Evolutionary conservation across 2,888 invertebrate species (phyloP), one percentile per base, ranked within the genome.

Genomic region (Sphinx pinastri): DNA sequence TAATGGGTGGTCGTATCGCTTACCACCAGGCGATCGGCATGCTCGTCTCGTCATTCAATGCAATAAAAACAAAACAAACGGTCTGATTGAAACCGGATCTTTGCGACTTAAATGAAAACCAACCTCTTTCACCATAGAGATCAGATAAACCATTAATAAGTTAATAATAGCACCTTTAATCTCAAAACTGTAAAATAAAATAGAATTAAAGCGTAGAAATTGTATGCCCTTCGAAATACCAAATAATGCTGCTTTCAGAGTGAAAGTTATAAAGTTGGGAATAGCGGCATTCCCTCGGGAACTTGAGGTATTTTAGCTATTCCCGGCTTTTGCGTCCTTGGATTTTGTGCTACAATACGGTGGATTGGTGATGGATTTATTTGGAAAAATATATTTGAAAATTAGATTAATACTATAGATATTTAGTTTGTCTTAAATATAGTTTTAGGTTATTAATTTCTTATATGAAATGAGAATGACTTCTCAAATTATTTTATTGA

Each of bases 261-360:
- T 63, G 70, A 76, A 76, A 74, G 73, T 72, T 75, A 77, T 78
- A 73, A 73, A 71, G 71, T 79, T 77, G 70, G 69, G 73, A 77
- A 80, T 74, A 72, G 71, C 55, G 58, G n/a, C 69, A 75, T 72
- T 75, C 74, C 70, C 51, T n/a, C 14, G 67, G 60, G 71, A 68
- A 66, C 58, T 57, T 60, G 12, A 66, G 71, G 55, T 70, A 79
- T 79, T 74, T 70, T 60, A 77, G 75, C 60, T 73, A 77, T 79
- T 72, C 72, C 51, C 63, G 47, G 47, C 47, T 49, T 63, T 63
- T 19, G 47, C 63, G 49, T 13, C 8, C 49, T 49, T 6, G n/a
- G 19, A 47, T 12, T 16, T 63, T 63, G 19, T 19, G 11, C 16
- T 6, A 47, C 49, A 38, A 3, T 47, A 2, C 11, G 60, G 13